Conservation (phyloP, 2,888 invertebrate genomes). For the Teleogryllus oceanicus region DNA sequence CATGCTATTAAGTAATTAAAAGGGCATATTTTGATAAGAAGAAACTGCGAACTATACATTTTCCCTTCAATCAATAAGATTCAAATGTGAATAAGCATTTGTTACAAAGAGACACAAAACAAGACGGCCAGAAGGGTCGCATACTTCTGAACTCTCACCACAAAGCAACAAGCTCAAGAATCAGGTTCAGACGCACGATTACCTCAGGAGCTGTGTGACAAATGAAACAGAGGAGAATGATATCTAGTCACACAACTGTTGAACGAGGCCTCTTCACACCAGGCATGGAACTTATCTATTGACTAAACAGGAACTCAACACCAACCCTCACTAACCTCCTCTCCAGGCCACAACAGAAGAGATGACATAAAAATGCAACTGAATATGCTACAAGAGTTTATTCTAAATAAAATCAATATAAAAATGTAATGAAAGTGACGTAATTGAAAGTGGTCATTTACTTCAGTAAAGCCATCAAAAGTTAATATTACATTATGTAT, state of each 20-base stretch:
- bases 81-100: no score
- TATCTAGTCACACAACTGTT: slow-evolving; percentile 20
- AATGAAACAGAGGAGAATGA: slow-evolving; percentile 21
- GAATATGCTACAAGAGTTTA: slow-evolving; percentile 1
- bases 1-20: no score
- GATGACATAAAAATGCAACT: slow-evolving; percentile 18
- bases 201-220: slow-evolving; percentile 49
- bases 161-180: slow-evolving; percentile 39
- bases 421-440: background rate
- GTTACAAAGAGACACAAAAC: no score
- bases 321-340: slow-evolving; percentile 2
- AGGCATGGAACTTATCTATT: background rate
- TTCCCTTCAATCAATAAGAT: no score
- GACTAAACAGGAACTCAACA: background rate
- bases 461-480: no score
- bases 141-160: background rate
- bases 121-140: background rate
- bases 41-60: no score
- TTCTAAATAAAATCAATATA: slow-evolving; percentile 11
- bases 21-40: no score
- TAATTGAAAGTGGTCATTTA: no score
- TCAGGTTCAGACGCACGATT: slow-evolving; percentile 43
- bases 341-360: background rate
- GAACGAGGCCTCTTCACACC: slow-evolving; percentile 1
- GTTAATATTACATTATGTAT: no score